phyloP scores from a whole-genome alignment of 2,888 invertebrate genomes.

The Aspidiotus destructor region DNA sequence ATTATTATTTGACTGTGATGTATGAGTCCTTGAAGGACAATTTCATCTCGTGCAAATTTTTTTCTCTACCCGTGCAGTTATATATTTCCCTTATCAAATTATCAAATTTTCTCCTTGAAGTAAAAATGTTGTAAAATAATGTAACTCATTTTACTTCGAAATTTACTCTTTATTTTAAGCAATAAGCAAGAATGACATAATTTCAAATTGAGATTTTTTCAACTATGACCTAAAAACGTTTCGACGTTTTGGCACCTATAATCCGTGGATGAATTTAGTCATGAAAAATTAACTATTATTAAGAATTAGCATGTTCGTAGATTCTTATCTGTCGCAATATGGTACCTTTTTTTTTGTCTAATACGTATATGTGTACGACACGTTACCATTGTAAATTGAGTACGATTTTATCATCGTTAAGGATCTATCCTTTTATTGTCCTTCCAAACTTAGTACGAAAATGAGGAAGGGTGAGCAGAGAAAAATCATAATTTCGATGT shows the following conservation, averaged over 20 bases:
- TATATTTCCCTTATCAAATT: too few relatives aligned
- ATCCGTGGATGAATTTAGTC: slow-evolving; percentile 1
- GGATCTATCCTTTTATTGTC: slow-evolving; percentile 4
- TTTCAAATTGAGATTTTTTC: neutral
- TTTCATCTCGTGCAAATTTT: too few relatives aligned
- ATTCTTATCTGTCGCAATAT: slow-evolving; percentile 22
- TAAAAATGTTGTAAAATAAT: too few relatives aligned
- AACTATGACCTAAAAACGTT: neutral
- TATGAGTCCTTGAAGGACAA: too few relatives aligned
- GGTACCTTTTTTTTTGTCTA: slow-evolving; percentile 10
- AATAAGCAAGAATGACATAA: too few relatives aligned
- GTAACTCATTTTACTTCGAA: too few relatives aligned
- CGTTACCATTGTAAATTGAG: neutral
- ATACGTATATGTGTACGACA: too few relatives aligned
- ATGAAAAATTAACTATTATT: slow-evolving; percentile 31
- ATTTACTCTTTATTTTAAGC: too few relatives aligned
- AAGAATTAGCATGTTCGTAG: slow-evolving; percentile 30
- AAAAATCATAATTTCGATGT: slow-evolving; percentile 7
- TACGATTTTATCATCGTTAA: neutral
- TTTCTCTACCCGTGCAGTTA: too few relatives aligned
- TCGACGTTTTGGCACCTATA: neutral
- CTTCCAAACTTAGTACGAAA: neutral
- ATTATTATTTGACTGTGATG: too few relatives aligned
- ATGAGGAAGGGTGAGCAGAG: neutral
- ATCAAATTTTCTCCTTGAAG: too few relatives aligned